Percentiles rank a stretch among this genome's conserved stretches.
These are phyloP conservation scores for Trachemys scripta DNA, from an alignment of 2,113 vertebrate species.

Conservation along the genomic window DNA sequence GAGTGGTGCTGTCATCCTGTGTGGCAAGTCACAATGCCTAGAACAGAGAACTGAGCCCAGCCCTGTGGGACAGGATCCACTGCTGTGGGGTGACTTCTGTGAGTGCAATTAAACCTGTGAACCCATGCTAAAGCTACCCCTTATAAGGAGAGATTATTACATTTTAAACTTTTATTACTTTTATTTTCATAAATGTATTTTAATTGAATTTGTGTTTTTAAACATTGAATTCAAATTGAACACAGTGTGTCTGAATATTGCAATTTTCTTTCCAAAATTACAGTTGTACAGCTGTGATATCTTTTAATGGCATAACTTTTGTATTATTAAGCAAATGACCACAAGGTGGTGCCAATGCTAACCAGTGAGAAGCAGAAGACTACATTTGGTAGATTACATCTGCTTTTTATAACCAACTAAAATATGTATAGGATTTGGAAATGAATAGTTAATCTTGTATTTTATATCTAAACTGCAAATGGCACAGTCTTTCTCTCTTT, in stretches of 20 bases:
- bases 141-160: background rate
- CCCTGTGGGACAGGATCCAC: too few relatives aligned
- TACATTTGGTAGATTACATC: background rate
- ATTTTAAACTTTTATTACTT: background rate
- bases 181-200: background rate
- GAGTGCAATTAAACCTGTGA: background rate
- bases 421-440: background rate
- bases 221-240: background rate
- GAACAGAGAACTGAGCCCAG: background rate
- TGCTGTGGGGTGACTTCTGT: background rate
- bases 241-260: background rate
- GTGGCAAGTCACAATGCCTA: background rate
- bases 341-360: constrained; percentile 86
- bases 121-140: background rate
- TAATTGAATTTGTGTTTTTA: background rate
- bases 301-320: constrained; percentile 29
- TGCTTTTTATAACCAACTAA: background rate
- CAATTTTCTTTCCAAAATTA: background rate
- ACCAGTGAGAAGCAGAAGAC: constrained; percentile 58
- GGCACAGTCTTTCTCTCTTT: background rate
- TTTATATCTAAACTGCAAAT: background rate
- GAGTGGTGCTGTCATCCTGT: background rate
- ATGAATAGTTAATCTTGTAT: background rate
- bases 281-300: background rate
- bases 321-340: constrained; percentile 54